Conservation (phyloP, 2,113 vertebrate species). For the Lasiurus cinereus region DNA sequence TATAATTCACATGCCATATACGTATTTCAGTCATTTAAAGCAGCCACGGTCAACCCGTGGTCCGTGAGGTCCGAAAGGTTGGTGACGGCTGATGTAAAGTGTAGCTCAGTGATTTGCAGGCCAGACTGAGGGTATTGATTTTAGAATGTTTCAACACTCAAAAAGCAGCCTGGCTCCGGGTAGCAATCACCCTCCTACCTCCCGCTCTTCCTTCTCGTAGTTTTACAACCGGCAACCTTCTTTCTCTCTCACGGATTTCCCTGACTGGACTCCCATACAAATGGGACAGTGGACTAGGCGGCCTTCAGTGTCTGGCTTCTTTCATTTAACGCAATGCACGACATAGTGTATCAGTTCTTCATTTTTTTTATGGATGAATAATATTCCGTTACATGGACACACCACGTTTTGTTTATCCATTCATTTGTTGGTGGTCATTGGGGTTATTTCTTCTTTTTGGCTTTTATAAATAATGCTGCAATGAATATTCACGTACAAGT, state of each 20-base stretch:
- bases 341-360: not conserved
- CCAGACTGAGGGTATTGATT: too few relatives aligned
- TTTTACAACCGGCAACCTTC: not conserved
- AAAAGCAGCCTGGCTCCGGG: not conserved
- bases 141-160: not conserved
- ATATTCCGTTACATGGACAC: accelerated
- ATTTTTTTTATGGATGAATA: not conserved
- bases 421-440: not conserved
- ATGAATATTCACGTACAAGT: accelerated
- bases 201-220: accelerated
- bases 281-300: not conserved
- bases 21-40: not conserved
- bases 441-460: not conserved
- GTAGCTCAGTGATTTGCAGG: not conserved
- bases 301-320: not conserved
- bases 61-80: too few relatives aligned
- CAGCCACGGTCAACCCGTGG: too few relatives aligned
- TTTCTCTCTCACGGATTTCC: not conserved
- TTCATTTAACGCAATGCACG: not conserved
- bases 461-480: accelerated
- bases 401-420: accelerated
- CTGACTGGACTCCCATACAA: not conserved
- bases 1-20: not conserved
- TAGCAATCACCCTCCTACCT: not conserved
- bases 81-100: too few relatives aligned